Evolutionary conservation across 2,888 invertebrate species (phyloP), one percentile per base, ranked within the genome.

Genomic region (Parnassius apollo): DNA sequence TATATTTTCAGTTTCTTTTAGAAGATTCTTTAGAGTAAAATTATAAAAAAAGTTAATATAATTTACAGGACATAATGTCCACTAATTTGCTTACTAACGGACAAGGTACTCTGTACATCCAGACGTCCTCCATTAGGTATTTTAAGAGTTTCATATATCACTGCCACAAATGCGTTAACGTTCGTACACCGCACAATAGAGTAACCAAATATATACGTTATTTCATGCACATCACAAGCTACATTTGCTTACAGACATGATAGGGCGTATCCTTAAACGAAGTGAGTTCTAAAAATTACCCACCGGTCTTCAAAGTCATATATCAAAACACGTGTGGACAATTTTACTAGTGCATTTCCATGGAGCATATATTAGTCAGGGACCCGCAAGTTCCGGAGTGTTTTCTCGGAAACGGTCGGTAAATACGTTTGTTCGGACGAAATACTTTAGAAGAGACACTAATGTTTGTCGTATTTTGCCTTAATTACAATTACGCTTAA

Each of bases 311-410:
- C 44, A 52, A 56, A 56, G 58, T 57, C 57, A 59, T 61, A 68
- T 70, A 66, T 65, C 61, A 66, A 65, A 35, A 70, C 65, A 64
- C 64, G 66, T 63, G 69, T 55, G 63, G 69, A 71, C 69, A 68
- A 67, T 65, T 69, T 70, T 68, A 68, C 65, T 61, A 61, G 61
- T 65, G 57, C 59, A 60, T 66, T 65, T 62, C 68, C 65, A 66
- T 66, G 67, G 66, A 69, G 62, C 64, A 66, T 65, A 64, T 65
- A 65, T 65, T 63, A 62, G 62, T 62, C 58, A 48, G 55, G 60
- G 60, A 9, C 42, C 46, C 51, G 35, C 9, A 64, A 62, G 57
- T 64, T 65, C 62, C 65, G 55, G 55, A 45, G 56, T 57, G 59
- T 65, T 58, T 67, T 67, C 64, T 63, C 42, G 44, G 67, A 67